Base-by-base conservation (phyloP, 2,888 invertebrate genomes). In the Polydrusus cervinus region DNA sequence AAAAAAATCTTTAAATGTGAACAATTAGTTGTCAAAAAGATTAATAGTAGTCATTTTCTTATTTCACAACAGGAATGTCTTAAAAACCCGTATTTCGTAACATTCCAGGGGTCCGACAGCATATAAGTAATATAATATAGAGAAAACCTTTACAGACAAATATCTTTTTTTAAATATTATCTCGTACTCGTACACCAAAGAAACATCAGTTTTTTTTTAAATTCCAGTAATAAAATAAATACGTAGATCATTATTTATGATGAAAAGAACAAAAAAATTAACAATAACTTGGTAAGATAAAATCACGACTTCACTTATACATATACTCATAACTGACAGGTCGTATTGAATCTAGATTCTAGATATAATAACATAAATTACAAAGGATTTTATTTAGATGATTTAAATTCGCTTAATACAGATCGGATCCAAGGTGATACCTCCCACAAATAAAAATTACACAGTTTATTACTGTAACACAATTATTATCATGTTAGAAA, bases 381-480 rank as follows among this genome's bases (percentile, higher is more conserved):
- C 66, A 72, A 72, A 72, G 71, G 66, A 65, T 53, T 72, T 66
- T 49, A 72, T 53, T n/a, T 65, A 34, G 70, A 74, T 70, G 74
- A 74, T 74, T 70, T 69, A 65, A 70, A 62, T 74, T 60, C 65
- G 49, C 65, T 38, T 69, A 74, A 69, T 69, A 69, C 71, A 57
- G 65, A 72, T 53, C 11, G 65, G 55, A 69, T 69, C 49, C 74
- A 74, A 74, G 74, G 74, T 65, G 60, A 74, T 64, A 74, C 74
- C 74, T 65, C 74, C 69, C 64, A 74, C 74, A 74, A 74, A 65
- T 74, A 25, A 70, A 74, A 74, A 68, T 70, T 66, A 66, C 18
- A 34, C 10, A 7, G 7, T 8, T 38, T 57, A 16, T 60, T 38
- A 38, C 38, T 38, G 38, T 60, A 60, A 60, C 38, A 60, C 38